A percentile compares a stretch with the other conserved stretches of the same genome.
Conservation (phyloP, 2,888 invertebrate species). For the Cerastis rubricosa region DNA sequence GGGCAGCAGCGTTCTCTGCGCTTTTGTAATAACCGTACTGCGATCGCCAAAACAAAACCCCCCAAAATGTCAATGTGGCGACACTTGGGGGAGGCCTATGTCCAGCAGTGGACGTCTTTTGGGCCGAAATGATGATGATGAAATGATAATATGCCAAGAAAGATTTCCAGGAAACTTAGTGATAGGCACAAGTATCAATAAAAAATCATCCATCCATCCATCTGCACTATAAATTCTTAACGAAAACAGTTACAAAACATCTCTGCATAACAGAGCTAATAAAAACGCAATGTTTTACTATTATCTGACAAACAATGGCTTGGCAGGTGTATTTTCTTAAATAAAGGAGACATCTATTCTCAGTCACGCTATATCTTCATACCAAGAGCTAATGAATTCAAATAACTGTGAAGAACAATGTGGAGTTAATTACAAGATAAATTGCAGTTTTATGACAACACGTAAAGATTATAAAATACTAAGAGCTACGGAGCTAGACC, state of each 20-base stretch:
- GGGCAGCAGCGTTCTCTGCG: too few relatives aligned
- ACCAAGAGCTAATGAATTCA: constrained; percentile 43
- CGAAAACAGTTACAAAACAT: background rate
- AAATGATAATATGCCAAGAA: background rate
- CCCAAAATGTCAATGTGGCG: too few relatives aligned
- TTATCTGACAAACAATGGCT: constrained; percentile 28
- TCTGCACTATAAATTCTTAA: background rate
- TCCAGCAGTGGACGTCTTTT: too few relatives aligned
- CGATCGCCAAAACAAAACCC: too few relatives aligned
- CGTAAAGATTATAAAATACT: constrained; percentile 7
- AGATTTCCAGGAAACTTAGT: background rate
- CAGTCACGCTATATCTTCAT: constrained; percentile 52
- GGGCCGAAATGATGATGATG: too few relatives aligned
- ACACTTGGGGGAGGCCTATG: too few relatives aligned
- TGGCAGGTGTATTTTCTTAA: constrained; percentile 26
- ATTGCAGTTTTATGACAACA: constrained; percentile 19
- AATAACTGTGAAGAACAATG: constrained; percentile 32
- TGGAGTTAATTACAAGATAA: constrained; percentile 34
- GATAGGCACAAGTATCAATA: background rate
- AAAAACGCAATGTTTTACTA: constrained; percentile 26
- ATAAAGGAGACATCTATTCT: constrained; percentile 18
- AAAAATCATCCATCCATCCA: background rate
- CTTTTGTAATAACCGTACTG: too few relatives aligned
- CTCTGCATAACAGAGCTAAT: constrained; percentile 14
- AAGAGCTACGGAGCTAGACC: background rate